Evolutionary conservation across 2,888 invertebrate genomes (phyloP).

Genomic region (Agapostemon virescens): DNA sequence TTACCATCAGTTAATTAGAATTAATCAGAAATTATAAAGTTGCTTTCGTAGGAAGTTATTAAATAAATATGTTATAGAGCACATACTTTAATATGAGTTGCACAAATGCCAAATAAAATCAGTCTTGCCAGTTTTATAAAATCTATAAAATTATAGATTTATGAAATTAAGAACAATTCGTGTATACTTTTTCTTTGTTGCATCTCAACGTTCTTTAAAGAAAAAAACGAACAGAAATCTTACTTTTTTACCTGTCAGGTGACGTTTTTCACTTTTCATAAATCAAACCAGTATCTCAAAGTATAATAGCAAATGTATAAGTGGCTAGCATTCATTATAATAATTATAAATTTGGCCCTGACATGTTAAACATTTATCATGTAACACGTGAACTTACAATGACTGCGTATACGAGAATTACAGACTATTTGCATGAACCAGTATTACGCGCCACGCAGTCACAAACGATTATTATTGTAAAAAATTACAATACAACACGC

Average conservation of each 20-base stretch:
- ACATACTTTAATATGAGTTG: too few relatives aligned
- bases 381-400: background rate
- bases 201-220: background rate
- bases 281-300: background rate
- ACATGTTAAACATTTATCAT: background rate
- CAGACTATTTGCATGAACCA: background rate
- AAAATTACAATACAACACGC: background rate
- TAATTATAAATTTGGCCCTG: background rate
- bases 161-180: background rate
- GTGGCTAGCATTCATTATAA: background rate
- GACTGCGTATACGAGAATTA: background rate
- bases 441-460: background rate
- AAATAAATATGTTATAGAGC: too few relatives aligned
- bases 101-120: too few relatives aligned
- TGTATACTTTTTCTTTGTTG: background rate
- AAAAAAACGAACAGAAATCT: background rate
- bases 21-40: too few relatives aligned
- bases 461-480: background rate
- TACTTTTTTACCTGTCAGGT: background rate
- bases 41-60: too few relatives aligned
- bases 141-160: background rate
- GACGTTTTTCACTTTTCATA: background rate
- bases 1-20: too few relatives aligned
- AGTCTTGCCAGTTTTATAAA: too few relatives aligned
- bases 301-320: background rate